Percentiles rank a stretch among this genome's conserved stretches.
Evolutionary conservation across 2,888 invertebrate species (phyloP).

Genomic region (Apamea anceps): DNA sequence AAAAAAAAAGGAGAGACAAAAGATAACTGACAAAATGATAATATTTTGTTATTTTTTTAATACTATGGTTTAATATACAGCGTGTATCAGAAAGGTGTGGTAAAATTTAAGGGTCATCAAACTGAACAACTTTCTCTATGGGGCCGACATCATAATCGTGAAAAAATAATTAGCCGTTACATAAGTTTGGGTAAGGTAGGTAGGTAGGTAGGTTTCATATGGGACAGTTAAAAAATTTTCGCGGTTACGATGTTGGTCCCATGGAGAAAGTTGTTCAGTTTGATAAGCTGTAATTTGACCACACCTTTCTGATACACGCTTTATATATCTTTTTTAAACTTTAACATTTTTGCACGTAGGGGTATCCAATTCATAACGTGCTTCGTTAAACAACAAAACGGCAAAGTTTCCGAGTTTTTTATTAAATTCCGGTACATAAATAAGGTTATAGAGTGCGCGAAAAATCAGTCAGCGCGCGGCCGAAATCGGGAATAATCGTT

Average conservation of each 20-base stretch:
- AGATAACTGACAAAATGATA: not conserved
- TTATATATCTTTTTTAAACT: not conserved
- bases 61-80: not conserved
- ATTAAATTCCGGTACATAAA: no score
- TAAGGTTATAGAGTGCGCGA: no score
- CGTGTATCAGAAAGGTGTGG: not conserved
- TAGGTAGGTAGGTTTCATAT: not conserved
- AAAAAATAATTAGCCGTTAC: not conserved
- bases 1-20: not conserved
- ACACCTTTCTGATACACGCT: not conserved
- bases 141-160: not conserved
- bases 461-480: no score
- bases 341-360: not conserved
- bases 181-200: not conserved
- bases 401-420: not conserved
- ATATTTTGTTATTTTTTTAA: no score
- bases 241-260: no score
- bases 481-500: no score
- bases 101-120: not conserved
- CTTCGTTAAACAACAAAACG: not conserved
- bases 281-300: not conserved
- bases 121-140: not conserved
- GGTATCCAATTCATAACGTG: not conserved
- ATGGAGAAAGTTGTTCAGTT: not conserved
- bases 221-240: not conserved